Conservation (phyloP, 2,797 vertebrate species). For the Syngnathus acus region DNA sequence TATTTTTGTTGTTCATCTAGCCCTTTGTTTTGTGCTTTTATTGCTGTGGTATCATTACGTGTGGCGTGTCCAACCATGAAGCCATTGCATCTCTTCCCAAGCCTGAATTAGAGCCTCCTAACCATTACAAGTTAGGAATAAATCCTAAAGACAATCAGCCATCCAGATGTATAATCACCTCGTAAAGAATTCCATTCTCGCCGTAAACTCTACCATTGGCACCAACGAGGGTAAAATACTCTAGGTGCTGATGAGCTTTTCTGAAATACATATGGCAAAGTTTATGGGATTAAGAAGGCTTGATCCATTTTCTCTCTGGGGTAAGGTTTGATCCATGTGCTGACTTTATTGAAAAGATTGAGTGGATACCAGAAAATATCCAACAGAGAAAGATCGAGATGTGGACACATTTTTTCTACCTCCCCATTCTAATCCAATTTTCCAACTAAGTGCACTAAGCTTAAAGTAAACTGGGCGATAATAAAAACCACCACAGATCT, state of each 20-base stretch:
- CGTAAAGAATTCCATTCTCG: conserved; percentile 41
- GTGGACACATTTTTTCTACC: not conserved
- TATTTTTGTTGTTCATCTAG: too few relatives aligned
- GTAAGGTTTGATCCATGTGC: conserved; percentile 48
- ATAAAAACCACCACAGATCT: conserved; percentile 24
- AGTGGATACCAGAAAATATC: conserved; percentile 57
- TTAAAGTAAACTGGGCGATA: conserved; percentile 33
- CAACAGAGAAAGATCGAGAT: conserved; percentile 3
- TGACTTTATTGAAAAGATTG: conserved; percentile 43
- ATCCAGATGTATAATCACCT: conserved; percentile 40
- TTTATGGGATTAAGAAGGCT: conserved; percentile 27
- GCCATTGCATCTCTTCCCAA: conserved; percentile 39
- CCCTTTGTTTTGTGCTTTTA: conserved; percentile 9
- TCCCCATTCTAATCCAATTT: conserved; percentile 28
- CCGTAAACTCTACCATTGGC: conserved; percentile 41
- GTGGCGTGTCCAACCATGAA: conserved; percentile 17
- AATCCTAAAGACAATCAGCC: conserved; percentile 51
- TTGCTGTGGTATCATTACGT: conserved; percentile 12
- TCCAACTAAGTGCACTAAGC: conserved; percentile 30
- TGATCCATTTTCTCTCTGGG: conserved; percentile 27
- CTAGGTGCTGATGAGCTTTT: conserved; percentile 23
- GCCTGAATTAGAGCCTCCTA: conserved; percentile 37
- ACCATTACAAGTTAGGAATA: conserved; percentile 37
- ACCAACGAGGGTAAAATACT: conserved; percentile 38
- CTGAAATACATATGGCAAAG: conserved; percentile 19